Evolutionary conservation across 2,888 invertebrate species (phyloP).

Genomic region (Nomada fabriciana): DNA sequence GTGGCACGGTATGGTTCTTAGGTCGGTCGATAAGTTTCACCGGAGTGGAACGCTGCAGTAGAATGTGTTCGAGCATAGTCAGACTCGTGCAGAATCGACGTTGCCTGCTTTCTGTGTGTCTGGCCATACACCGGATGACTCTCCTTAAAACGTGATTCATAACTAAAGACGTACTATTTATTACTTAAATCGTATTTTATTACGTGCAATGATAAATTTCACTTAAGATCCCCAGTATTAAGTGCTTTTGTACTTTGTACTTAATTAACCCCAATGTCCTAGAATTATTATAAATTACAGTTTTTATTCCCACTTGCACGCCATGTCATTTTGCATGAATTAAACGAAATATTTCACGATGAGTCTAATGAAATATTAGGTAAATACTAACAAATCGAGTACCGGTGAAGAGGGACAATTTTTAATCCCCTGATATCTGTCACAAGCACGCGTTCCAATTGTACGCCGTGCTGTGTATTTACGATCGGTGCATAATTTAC

Average conservation of each 20-base stretch:
- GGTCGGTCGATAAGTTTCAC: background rate
- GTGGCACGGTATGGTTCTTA: background rate
- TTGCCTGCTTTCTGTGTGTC: background rate
- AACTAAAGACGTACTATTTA: too few relatives aligned
- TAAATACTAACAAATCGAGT: background rate
- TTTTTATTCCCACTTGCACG: too few relatives aligned
- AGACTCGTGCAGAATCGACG: background rate
- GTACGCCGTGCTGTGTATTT: background rate
- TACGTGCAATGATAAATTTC: too few relatives aligned
- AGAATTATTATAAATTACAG: too few relatives aligned
- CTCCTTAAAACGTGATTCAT: background rate
- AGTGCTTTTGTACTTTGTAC: too few relatives aligned
- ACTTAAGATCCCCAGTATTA: too few relatives aligned
- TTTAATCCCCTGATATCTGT: conserved; percentile 10
- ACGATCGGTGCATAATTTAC: conserved; percentile 21
- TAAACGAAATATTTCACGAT: too few relatives aligned
- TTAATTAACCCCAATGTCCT: too few relatives aligned
- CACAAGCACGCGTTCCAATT: background rate
- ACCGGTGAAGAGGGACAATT: background rate
- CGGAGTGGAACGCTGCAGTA: background rate
- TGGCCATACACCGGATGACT: background rate
- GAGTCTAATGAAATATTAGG: background rate
- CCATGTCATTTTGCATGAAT: too few relatives aligned
- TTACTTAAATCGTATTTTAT: too few relatives aligned
- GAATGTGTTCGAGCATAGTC: background rate